Evolutionary conservation across 2,888 invertebrate genomes (phyloP).

Genomic region (Eupithecia centaureata): DNA sequence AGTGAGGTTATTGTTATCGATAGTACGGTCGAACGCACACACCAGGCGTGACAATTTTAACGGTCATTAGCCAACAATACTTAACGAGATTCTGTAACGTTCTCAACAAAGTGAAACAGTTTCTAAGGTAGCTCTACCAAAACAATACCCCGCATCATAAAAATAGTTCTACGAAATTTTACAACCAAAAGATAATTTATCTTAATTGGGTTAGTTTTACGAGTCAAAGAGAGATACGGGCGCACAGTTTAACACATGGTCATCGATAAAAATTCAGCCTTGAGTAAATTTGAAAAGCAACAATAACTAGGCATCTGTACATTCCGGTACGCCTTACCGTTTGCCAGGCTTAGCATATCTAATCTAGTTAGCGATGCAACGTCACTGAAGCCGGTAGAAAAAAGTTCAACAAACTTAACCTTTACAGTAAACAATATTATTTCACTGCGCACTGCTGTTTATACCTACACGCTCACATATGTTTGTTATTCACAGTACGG

Average conservation of each 20-base stretch:
- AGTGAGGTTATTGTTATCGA: conserved; percentile 6
- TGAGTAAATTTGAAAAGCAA: conserved; percentile 37
- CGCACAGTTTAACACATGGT: neutral
- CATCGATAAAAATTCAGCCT: conserved; percentile 36
- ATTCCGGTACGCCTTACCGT: conserved; percentile 53
- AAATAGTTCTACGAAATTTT: conserved; percentile 21
- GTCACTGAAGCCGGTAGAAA: conserved; percentile 74
- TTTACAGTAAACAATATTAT: conserved; percentile 53
- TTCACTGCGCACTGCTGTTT: conserved; percentile 39
- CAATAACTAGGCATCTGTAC: conserved; percentile 33
- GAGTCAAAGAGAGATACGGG: conserved; percentile 11
- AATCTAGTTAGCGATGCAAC: conserved; percentile 78
- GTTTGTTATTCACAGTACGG: conserved; percentile 18
- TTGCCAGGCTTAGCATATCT: conserved; percentile 71
- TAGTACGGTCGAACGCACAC: conserved; percentile 5
- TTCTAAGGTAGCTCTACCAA: neutral
- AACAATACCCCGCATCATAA: conserved; percentile 14
- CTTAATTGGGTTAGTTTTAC: conserved; percentile 28
- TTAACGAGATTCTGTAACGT: neutral
- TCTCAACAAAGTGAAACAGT: neutral
- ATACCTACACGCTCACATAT: conserved; percentile 41
- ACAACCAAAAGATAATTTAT: conserved; percentile 21
- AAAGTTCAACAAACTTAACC: conserved; percentile 81
- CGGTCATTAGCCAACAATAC: conserved; percentile 3
- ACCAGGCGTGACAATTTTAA: conserved; percentile 4